phyloP scores from a whole-genome alignment of 1,140 invertebrate species.

The Lithobius niger region DNA sequence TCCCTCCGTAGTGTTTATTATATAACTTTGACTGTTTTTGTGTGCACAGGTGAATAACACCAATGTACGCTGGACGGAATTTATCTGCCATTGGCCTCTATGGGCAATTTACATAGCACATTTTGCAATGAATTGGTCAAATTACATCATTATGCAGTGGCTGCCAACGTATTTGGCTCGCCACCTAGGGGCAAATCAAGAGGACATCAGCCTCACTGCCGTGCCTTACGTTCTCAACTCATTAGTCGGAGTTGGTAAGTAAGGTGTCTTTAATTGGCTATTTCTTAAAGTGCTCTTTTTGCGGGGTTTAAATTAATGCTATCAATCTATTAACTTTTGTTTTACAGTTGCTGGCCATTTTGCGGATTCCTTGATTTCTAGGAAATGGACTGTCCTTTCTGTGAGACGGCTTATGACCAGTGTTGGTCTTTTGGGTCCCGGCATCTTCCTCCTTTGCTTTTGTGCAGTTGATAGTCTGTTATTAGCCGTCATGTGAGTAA shows the following conservation, averaged over 20 bases:
- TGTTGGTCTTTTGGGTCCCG: slow-evolving; percentile 59
- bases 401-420: slow-evolving; percentile 60
- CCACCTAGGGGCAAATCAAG: slow-evolving; percentile 50
- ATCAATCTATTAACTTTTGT: slow-evolving; percentile 11
- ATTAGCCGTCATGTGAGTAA: slow-evolving; percentile 50
- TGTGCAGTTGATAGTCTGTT: slow-evolving; percentile 55
- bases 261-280: too few relatives aligned
- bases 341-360: slow-evolving; percentile 52
- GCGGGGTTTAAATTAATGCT: slow-evolving; percentile 1
- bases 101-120: slow-evolving; percentile 67
- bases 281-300: not conserved
- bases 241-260: slow-evolving; percentile 52
- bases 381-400: slow-evolving; percentile 54
- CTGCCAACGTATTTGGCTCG: slow-evolving; percentile 57
- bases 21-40: too few relatives aligned
- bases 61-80: slow-evolving; percentile 48
- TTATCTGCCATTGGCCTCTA: slow-evolving; percentile 53
- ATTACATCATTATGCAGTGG: slow-evolving; percentile 75
- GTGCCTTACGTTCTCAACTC: slow-evolving; percentile 65
- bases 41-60: slow-evolving; percentile 43
- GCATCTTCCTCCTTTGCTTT: slow-evolving; percentile 55
- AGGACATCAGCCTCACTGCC: slow-evolving; percentile 60
- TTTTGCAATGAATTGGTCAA: slow-evolving; percentile 74
- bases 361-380: slow-evolving; percentile 49
- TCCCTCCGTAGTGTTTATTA: too few relatives aligned